These are phyloP conservation scores for Brotula barbata DNA, from an alignment of 2,797 vertebrate genomes.

Conservation along the genomic window DNA sequence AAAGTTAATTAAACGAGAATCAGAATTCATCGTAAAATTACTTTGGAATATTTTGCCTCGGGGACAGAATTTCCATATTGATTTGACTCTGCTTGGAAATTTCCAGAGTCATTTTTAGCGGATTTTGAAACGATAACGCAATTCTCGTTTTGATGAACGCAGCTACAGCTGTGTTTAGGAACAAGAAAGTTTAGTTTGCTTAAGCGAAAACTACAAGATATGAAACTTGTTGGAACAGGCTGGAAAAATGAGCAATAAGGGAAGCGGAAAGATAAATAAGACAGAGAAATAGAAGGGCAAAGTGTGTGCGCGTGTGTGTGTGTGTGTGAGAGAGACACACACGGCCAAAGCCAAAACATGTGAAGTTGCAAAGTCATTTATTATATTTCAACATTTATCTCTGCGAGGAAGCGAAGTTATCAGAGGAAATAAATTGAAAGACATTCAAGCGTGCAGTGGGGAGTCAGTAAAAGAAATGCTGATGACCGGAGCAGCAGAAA, in stretches of 20 bases:
- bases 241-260: conserved; percentile 53
- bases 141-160: background rate
- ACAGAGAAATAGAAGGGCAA: conserved; percentile 31
- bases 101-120: too few species aligned
- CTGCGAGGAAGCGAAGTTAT: conserved; percentile 58
- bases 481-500: conserved; percentile 51
- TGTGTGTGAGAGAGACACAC: conserved; percentile 26
- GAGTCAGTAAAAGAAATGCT: conserved; percentile 56
- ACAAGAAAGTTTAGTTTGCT: conserved; percentile 41
- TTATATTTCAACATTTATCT: conserved; percentile 73
- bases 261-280: conserved; percentile 60
- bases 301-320: background rate
- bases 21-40: too few species aligned
- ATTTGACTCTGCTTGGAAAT: too few species aligned
- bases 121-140: background rate
- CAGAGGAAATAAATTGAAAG: conserved; percentile 73
- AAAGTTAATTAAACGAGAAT: too few species aligned
- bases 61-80: too few species aligned
- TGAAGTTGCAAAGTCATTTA: conserved; percentile 63
- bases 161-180: background rate
- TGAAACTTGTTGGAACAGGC: conserved; percentile 46
- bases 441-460: conserved; percentile 67
- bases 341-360: conserved; percentile 42
- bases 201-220: conserved; percentile 50
- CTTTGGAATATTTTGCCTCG: too few species aligned